Base-by-base conservation (phyloP, 2,113 vertebrate species). In the Megaceryle maxima region DNA sequence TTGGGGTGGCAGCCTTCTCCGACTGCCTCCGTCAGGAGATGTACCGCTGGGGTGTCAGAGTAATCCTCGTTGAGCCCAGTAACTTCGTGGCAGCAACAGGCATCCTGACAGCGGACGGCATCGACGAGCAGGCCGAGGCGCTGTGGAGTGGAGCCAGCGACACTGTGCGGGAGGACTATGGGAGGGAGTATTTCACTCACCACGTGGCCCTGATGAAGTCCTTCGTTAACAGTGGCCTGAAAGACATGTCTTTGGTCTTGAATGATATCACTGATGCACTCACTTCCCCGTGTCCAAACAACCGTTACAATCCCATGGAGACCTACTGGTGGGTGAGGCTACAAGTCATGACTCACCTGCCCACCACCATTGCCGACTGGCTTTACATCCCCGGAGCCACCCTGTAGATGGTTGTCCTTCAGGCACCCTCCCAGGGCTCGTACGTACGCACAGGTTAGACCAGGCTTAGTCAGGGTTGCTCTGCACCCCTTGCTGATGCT, bases 21-120 rank as follows among this genome's bases (percentile, higher is more conserved):
- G 98, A 99, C 94, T 99, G 99, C 97, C 98, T 99, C 18, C 94
- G 98, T 86, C 98, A 99, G 53, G 99, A 99, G 96, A 99, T 99
- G 99, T 98, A 98, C 95, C 66, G 90, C 68, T 99, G 99, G 99
- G 98, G 98, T 0, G 98, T 99, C 5, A 98, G 97, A 8, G 98
- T 99, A 78, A 97, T 98, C 50, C 29, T 98, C 13, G 31, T 99
- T 1, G 98, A 99, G 87, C 98, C 98, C 5, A 98, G 99, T 5
- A 99, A 99, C 98, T 99, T 98, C 2, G 97, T 98, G 31, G 98
- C 97, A 13, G 99, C 99, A 31, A 98, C 98, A 0, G 98, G 98
- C 59, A 98, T 98, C 96, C 91, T 99, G 74, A 98, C 98, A 0
- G 97, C 97, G 0, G 98, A 98, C 1, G 25, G 92, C 2, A 89